phyloP scores from a whole-genome alignment of 2,888 invertebrate species.

The Pelosia muscerda region DNA sequence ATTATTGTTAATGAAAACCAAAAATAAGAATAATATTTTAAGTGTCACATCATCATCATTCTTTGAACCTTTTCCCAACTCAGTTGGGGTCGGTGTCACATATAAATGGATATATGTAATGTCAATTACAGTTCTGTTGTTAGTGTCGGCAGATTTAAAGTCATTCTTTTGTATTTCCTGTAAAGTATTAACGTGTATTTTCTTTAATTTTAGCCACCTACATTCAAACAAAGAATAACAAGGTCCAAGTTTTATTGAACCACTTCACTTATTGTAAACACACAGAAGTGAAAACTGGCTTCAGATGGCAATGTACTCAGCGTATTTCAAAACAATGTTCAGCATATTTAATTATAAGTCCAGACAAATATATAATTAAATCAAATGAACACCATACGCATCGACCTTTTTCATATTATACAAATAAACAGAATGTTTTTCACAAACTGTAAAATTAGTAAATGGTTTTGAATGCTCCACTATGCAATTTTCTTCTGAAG shows the following conservation, averaged over 20 bases:
- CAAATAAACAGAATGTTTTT: slow-evolving; percentile 2
- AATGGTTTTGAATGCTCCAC: no score
- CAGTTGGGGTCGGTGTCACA: no score
- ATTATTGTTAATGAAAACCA: no score
- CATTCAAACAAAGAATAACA: slow-evolving; percentile 9
- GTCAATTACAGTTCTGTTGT: background rate
- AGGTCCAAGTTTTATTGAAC: slow-evolving; percentile 12
- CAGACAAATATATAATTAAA: slow-evolving; percentile 2
- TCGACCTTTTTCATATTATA: slow-evolving; percentile 1
- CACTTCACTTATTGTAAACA: slow-evolving; percentile 14
- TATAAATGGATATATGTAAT: no score
- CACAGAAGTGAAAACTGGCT: background rate
- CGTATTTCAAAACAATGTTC: slow-evolving; percentile 16
- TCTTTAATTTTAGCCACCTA: slow-evolving; percentile 14
- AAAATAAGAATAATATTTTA: no score
- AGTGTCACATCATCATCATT: no score
- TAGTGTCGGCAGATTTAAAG: background rate
- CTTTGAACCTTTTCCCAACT: no score
- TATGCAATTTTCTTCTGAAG: no score
- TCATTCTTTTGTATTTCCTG: background rate
- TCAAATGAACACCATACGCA: slow-evolving; percentile 16
- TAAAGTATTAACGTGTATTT: background rate
- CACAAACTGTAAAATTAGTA: background rate
- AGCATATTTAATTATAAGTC: slow-evolving; percentile 15
- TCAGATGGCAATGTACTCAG: slow-evolving; percentile 19